Evolutionary conservation across 53 echinoderm and acorn worm genomes (phyloP).

Genomic region (Paelopatides confundens): DNA sequence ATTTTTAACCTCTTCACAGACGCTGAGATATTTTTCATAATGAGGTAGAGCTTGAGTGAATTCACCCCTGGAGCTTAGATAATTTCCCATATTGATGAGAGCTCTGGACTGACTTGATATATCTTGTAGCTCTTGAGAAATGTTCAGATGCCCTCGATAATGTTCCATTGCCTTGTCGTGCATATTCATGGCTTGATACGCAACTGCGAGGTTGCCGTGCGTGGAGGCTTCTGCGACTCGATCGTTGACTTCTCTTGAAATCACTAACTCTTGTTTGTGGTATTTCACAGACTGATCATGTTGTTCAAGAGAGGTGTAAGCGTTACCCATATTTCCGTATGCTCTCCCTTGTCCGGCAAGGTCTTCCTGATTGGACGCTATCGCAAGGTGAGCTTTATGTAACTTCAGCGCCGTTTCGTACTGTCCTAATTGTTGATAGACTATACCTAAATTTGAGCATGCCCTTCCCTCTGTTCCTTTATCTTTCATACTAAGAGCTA

Average conservation of each 20-base stretch:
- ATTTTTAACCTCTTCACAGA: conserved; percentile 77
- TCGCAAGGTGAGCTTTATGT: conserved; percentile 96
- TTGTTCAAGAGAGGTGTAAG: conserved; percentile 90
- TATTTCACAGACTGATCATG: conserved; percentile 97
- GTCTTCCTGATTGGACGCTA: conserved; percentile 79
- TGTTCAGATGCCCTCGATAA: conserved; percentile 83
- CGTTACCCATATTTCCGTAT: conserved; percentile 98
- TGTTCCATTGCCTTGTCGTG: conserved; percentile 97
- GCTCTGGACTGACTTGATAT: conserved; percentile 86
- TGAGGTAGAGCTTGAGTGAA: conserved; percentile 92
- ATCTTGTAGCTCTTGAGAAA: conserved; percentile 88
- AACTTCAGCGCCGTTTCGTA: conserved; percentile 93
- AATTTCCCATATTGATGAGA: conserved; percentile 91
- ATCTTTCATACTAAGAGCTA: conserved; percentile 94
- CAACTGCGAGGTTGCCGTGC: conserved; percentile 96
- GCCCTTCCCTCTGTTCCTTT: conserved; percentile 90
- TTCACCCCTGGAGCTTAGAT: conserved; percentile 91
- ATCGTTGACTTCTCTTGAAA: conserved; percentile 97
- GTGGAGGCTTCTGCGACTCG: conserved; percentile 90
- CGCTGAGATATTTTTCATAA: conserved; percentile 83
- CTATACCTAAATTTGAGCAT: conserved; percentile 95
- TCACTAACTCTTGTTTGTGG: conserved; percentile 95
- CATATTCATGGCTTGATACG: conserved; percentile 95
- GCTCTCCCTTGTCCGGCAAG: conserved; percentile 88
- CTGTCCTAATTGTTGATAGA: conserved; percentile 94